Conservation (phyloP, 1,140 invertebrate species). For the fruit fly (Drosophila melanogaster) region Release_6_plus_ISO1_MT NT_033777.3:24783001-24783500, state of each 20-base stretch:
- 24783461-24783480: slow-evolving; percentile 34
- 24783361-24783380: slow-evolving; percentile 63
- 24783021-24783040: slow-evolving; percentile 76
- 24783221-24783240: slow-evolving; percentile 16
- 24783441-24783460: slow-evolving; percentile 68
- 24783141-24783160: slow-evolving; percentile 39
- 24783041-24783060: slow-evolving; percentile 64
- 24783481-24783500: slow-evolving; percentile 28
- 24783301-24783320: slow-evolving; percentile 51
- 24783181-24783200: slow-evolving; percentile 38
- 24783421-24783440: slow-evolving; percentile 80
- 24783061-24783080: slow-evolving; percentile 69
- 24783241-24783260: slow-evolving; percentile 14
- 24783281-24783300: slow-evolving; percentile 45
- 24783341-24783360: slow-evolving; percentile 73
- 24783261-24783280: slow-evolving; percentile 35
- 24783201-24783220: slow-evolving; percentile 56
- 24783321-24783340: slow-evolving; percentile 36
- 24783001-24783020: slow-evolving; percentile 77
- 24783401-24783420: slow-evolving; percentile 76
- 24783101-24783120: slow-evolving; percentile 62
- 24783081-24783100: slow-evolving; percentile 73
- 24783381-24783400: slow-evolving; percentile 72
- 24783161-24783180: slow-evolving; percentile 46
- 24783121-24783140: slow-evolving; percentile 43